Evolutionary conservation across 2,113 vertebrate genomes (phyloP).

Genomic region (Cryptomyrus ogoouensis): DNA sequence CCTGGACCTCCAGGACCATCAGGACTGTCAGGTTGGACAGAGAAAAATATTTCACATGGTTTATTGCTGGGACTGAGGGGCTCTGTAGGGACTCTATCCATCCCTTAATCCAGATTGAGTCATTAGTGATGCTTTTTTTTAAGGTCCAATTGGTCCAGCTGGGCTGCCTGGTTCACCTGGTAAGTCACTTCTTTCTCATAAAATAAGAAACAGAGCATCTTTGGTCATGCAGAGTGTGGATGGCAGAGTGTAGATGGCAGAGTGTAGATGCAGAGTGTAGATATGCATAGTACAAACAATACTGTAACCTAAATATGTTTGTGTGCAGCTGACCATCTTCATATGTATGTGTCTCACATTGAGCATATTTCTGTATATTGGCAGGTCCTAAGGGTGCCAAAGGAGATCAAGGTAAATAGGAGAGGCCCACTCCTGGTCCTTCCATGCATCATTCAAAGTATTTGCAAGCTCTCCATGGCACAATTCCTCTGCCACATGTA

Average conservation of each 20-base stretch:
- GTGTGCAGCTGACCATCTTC: neutral
- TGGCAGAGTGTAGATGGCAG: neutral
- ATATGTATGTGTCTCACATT: neutral
- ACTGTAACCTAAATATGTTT: neutral
- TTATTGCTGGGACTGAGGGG: neutral
- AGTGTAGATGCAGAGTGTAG: neutral
- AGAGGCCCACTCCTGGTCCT: slow-evolving; percentile 35
- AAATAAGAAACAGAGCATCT: neutral
- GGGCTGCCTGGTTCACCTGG: slow-evolving; percentile 83
- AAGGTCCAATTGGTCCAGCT: slow-evolving; percentile 88
- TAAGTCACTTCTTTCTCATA: slow-evolving; percentile 35
- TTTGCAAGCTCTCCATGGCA: neutral
- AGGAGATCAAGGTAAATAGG: slow-evolving; percentile 71
- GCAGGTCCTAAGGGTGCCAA: slow-evolving; percentile 62
- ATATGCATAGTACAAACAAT: neutral
- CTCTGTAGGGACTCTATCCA: neutral
- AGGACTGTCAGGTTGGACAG: slow-evolving; percentile 76
- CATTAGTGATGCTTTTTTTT: slow-evolving; percentile 8
- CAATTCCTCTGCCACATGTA: neutral
- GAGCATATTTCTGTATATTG: slow-evolving; percentile 16
- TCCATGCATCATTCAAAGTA: neutral
- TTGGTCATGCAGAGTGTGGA: neutral
- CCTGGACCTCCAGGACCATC: slow-evolving; percentile 75
- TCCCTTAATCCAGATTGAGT: neutral
- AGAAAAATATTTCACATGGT: neutral